Conservation (phyloP, 1,140 invertebrate genomes). For the Papilio xuthus region DNA sequence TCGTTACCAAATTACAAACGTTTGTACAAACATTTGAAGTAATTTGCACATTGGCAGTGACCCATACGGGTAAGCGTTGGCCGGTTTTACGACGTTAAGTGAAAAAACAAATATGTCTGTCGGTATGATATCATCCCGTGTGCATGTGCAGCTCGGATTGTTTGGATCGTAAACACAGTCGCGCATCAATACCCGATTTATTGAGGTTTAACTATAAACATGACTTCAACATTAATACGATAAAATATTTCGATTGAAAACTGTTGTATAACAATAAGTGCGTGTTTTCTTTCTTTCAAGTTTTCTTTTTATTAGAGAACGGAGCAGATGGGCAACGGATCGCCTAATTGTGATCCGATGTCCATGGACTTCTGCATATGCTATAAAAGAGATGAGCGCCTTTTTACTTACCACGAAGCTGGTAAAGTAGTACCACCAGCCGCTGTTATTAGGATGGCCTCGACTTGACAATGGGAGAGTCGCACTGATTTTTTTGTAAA, state of each 20-base stretch:
- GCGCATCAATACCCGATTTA: constrained; percentile 14
- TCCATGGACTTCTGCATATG: too few species aligned
- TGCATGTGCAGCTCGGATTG: constrained; percentile 17
- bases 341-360: too few species aligned
- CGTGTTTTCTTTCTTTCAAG: too few species aligned
- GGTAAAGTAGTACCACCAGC: not conserved
- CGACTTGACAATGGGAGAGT: not conserved
- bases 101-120: constrained; percentile 30
- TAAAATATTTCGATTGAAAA: not conserved
- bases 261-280: too few species aligned
- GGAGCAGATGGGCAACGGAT: too few species aligned
- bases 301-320: too few species aligned
- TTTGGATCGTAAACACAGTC: constrained; percentile 1
- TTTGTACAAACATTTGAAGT: constrained; percentile 2
- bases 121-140: constrained; percentile 6
- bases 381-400: too few species aligned
- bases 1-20: not conserved
- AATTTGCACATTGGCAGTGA: constrained; percentile 6
- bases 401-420: not conserved
- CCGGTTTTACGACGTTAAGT: constrained; percentile 18
- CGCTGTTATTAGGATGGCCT: not conserved
- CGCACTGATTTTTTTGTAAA: not conserved
- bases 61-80: not conserved
- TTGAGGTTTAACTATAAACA: not conserved
- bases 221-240: not conserved